Evolutionary conservation across 2,113 vertebrate genomes (phyloP).

Genomic region (Ameiurus melas): DNA sequence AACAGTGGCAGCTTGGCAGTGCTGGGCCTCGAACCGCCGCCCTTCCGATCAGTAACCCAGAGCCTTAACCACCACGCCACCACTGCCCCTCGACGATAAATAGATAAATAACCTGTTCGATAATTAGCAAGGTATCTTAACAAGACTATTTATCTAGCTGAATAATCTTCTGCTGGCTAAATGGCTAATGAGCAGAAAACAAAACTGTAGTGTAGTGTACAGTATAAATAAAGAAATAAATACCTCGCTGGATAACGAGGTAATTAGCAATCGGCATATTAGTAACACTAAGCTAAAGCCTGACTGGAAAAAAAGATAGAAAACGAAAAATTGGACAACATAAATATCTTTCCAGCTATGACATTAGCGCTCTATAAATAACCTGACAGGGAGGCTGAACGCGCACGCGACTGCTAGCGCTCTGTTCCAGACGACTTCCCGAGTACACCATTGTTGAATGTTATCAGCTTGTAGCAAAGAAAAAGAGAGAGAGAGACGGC

Average conservation of each 20-base stretch:
- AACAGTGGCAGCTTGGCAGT: no score
- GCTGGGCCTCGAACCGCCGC: no score
- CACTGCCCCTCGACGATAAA: no score
- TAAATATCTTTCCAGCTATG: neutral
- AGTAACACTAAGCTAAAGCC: neutral
- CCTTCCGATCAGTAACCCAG: no score
- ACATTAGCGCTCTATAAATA: constrained; percentile 1
- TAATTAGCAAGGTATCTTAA: neutral
- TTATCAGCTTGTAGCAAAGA: constrained; percentile 28
- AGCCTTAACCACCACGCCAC: no score
- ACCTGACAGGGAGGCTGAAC: neutral
- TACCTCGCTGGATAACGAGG: neutral
- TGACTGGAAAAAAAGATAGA: neutral
- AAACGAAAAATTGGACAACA: neutral
- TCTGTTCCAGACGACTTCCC: neutral
- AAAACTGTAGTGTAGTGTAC: neutral
- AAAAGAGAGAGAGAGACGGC: neutral
- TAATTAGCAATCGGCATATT: neutral
- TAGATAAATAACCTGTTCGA: neutral
- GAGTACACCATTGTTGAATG: constrained; percentile 14
- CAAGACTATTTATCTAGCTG: neutral
- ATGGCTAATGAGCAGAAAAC: neutral
- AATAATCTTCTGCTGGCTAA: neutral
- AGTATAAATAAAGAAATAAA: neutral
- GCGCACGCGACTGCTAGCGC: neutral